These are phyloP conservation scores for Tinea pellionella DNA, from an alignment of 2,888 invertebrate genomes.

Conservation along the genomic window DNA sequence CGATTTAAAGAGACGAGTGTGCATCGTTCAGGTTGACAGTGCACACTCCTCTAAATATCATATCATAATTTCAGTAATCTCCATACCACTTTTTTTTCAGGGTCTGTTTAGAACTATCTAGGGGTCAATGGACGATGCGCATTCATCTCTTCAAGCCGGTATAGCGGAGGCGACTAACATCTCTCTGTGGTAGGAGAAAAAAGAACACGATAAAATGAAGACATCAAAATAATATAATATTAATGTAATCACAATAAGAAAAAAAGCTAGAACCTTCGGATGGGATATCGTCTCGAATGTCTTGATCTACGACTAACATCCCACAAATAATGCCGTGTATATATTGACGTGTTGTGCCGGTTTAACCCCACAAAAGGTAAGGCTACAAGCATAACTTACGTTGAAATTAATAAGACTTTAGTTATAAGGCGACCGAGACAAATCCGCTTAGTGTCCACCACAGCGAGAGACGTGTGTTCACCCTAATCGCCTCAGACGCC, in stretches of 20 bases:
- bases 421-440: neutral
- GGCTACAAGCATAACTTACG: constrained; percentile 33
- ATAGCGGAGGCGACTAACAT: too few relatives aligned
- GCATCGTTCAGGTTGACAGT: too few relatives aligned
- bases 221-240: neutral
- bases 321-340: constrained; percentile 20
- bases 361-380: constrained; percentile 23
- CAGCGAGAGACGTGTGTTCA: neutral
- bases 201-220: too few relatives aligned
- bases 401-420: constrained; percentile 43
- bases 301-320: neutral
- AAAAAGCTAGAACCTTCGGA: neutral
- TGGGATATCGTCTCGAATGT: neutral
- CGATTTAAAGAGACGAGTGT: too few relatives aligned
- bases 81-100: too few relatives aligned
- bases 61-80: too few relatives aligned
- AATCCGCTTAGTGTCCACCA: constrained; percentile 7
- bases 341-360: constrained; percentile 31
- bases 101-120: too few relatives aligned
- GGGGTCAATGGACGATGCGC: too few relatives aligned
- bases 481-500: neutral
- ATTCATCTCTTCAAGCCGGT: too few relatives aligned
- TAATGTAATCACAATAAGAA: neutral
- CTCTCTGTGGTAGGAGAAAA: too few relatives aligned
- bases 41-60: too few relatives aligned